Evolutionary conservation across 2,113 vertebrate genomes (phyloP).

Genomic region (Microcebus griseorufus): DNA sequence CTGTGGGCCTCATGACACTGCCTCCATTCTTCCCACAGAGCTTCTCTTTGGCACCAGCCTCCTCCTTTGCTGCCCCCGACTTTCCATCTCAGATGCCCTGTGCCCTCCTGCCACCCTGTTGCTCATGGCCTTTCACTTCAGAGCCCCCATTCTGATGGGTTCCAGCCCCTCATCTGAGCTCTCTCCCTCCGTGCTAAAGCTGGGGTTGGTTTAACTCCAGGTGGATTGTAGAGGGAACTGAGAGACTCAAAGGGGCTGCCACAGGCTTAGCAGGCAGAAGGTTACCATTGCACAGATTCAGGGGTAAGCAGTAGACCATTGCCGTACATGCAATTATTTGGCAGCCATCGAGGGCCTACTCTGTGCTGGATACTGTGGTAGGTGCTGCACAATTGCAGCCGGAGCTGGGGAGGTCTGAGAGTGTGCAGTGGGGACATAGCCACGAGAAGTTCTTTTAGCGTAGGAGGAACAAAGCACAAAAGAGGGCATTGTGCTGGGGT

Average conservation of each 20-base stretch:
- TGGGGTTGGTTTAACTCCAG: background rate
- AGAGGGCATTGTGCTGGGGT: background rate
- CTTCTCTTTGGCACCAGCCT: background rate
- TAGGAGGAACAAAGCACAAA: background rate
- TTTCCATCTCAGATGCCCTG: background rate
- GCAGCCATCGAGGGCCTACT: background rate
- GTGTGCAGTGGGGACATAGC: background rate
- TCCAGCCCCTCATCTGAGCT: background rate
- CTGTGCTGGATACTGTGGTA: background rate
- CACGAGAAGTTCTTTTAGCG: background rate
- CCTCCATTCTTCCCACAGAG: fast-evolving
- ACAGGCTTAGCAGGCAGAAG: background rate
- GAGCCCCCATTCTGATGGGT: background rate
- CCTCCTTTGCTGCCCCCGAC: background rate
- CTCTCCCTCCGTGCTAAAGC: background rate
- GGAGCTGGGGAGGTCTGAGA: background rate
- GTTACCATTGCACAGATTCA: background rate
- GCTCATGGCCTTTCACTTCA: background rate
- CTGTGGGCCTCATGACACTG: background rate
- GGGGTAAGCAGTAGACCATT: background rate
- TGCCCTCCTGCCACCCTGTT: background rate
- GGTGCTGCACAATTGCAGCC: background rate
- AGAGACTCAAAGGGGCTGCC: background rate
- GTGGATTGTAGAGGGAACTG: background rate
- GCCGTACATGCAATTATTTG: background rate